Evolutionary conservation across 2,113 vertebrate species (phyloP).

Genomic region (Oxyura jamaicensis): DNA sequence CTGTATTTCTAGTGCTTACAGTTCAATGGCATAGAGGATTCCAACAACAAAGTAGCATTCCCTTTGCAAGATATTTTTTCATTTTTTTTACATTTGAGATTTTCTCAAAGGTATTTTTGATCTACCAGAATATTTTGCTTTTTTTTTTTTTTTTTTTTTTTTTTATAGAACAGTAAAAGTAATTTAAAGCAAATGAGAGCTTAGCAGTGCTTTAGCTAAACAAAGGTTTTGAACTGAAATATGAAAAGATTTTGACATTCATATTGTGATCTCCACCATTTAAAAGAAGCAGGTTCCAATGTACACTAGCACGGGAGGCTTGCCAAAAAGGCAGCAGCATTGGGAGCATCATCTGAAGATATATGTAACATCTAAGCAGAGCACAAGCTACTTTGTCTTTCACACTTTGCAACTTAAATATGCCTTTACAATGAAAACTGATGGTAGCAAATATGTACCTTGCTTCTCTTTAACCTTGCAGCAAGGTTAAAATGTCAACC

Average conservation of each 20-base stretch:
- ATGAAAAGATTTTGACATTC: not conserved
- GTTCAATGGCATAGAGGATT: not conserved
- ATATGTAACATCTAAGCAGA: not conserved
- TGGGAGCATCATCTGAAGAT: not conserved
- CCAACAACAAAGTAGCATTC: not conserved
- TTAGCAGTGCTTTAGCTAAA: not conserved
- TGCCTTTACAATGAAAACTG: not conserved
- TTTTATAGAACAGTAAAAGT: not conserved
- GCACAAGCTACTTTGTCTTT: not conserved
- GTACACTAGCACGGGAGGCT: not conserved
- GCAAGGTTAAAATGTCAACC: not conserved
- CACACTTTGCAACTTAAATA: not conserved
- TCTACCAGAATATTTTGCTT: not conserved
- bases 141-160: not conserved
- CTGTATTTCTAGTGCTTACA: not conserved
- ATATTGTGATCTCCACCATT: not conserved
- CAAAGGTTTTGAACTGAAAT: rapidly evolving
- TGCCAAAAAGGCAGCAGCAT: not conserved
- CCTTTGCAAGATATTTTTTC: too few relatives aligned
- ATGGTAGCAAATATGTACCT: not conserved
- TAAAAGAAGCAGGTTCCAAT: not conserved
- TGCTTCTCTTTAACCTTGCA: not conserved
- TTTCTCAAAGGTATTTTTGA: not conserved
- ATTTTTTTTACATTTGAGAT: not conserved
- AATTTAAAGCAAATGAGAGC: not conserved